A percentile compares a stretch with the other conserved stretches of the same genome.
phyloP scores from a whole-genome alignment of 1,140 invertebrate genomes.

The Oryctes rhinoceros region DNA sequence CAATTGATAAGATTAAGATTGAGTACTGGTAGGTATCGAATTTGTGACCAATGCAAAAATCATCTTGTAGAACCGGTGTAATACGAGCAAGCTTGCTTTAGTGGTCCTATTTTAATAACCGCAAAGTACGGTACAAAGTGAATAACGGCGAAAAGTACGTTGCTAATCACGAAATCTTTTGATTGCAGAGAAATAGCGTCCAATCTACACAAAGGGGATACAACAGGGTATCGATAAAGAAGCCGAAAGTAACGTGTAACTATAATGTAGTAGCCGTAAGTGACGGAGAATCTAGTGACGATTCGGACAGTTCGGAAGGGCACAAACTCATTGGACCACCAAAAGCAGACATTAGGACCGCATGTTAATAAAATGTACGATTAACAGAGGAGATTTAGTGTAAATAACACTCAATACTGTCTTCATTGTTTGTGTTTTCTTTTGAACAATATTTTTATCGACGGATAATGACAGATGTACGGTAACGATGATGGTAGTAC shows the following conservation, averaged over 20 bases:
- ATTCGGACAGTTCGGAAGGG: constrained; percentile 58
- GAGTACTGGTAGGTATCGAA: too few relatives aligned
- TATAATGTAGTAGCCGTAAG: constrained; percentile 60
- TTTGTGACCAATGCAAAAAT: too few relatives aligned
- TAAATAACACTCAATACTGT: constrained; percentile 50
- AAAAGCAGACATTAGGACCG: constrained; percentile 54
- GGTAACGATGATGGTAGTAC: constrained; percentile 12
- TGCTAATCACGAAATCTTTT: constrained; percentile 38
- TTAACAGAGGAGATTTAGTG: constrained; percentile 45
- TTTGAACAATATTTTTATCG: constrained; percentile 32
- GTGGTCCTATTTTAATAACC: constrained; percentile 1
- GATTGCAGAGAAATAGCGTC: constrained; percentile 56
- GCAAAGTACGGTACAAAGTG: background rate
- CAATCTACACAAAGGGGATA: constrained; percentile 55
- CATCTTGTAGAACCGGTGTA: too few relatives aligned
- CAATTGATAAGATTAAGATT: too few relatives aligned
- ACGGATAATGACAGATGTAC: background rate
- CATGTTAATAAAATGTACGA: constrained; percentile 51
- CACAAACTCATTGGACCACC: constrained; percentile 53
- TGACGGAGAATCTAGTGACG: constrained; percentile 59
- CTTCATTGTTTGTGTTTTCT: constrained; percentile 51
- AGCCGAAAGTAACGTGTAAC: constrained; percentile 61
- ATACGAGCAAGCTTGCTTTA: too few relatives aligned
- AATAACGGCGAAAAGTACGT: background rate
- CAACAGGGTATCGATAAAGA: constrained; percentile 60